phyloP scores from a whole-genome alignment of 30 jellyfish, hydroid and myxozoan genomes.

The Pelagia noctiluca region DNA sequence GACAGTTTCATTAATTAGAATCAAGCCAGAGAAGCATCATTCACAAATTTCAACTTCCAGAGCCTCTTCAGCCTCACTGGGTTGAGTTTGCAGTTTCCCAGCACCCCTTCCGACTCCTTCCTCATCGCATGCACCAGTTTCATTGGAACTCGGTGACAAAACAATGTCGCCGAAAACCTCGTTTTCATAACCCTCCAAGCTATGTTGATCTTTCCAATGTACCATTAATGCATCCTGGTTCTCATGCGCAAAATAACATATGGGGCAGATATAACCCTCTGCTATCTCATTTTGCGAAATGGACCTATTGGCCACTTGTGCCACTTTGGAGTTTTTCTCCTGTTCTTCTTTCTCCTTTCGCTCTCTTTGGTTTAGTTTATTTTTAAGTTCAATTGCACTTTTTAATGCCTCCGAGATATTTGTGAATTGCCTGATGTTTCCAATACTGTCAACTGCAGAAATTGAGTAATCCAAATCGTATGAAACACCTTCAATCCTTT shows the following conservation, averaged over 20 bases:
- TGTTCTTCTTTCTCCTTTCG: slow-evolving; percentile 59
- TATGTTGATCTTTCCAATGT: slow-evolving; percentile 92
- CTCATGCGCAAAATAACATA: slow-evolving; percentile 91
- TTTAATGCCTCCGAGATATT: slow-evolving; percentile 86
- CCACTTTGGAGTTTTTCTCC: slow-evolving; percentile 62
- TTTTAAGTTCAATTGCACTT: slow-evolving; percentile 80
- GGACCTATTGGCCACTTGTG: slow-evolving; percentile 84
- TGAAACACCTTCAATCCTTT: slow-evolving; percentile 69
- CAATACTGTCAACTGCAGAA: slow-evolving; percentile 66
- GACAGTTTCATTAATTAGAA: too few species aligned
- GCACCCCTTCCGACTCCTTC: not conserved
- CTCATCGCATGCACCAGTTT: not conserved
- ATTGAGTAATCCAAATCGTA: slow-evolving; percentile 85
- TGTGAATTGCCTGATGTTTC: slow-evolving; percentile 76
- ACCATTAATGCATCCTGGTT: slow-evolving; percentile 81
- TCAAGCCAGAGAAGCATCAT: too few species aligned
- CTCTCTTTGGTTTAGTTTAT: slow-evolving; percentile 57
- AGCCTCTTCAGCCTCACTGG: not conserved
- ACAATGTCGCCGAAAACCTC: slow-evolving; percentile 84
- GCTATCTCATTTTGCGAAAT: slow-evolving; percentile 94
- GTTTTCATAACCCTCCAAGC: slow-evolving; percentile 76
- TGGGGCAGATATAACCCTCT: slow-evolving; percentile 98
- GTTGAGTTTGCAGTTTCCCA: not conserved
- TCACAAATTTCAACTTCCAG: too few species aligned
- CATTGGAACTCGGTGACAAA: slow-evolving; percentile 20